A percentile compares a stretch with the other conserved stretches of the same genome.
Conservation (phyloP, 2,888 invertebrate genomes). For the Agonum fuliginosum region DNA sequence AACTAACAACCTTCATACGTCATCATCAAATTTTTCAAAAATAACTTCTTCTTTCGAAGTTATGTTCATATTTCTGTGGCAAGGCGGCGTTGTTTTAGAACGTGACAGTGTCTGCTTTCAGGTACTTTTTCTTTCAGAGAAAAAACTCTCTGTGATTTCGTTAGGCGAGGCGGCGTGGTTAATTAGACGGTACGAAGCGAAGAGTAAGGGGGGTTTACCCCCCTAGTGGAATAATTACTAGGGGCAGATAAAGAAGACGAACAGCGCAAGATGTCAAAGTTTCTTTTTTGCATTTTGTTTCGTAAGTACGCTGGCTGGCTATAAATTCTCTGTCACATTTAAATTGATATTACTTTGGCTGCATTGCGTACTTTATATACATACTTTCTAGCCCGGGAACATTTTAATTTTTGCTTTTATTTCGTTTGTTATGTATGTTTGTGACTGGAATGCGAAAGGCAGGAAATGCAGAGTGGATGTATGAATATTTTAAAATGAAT, state of each 20-base stretch:
- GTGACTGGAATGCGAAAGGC: background rate
- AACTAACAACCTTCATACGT: background rate
- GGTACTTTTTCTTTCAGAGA: constrained; percentile 20
- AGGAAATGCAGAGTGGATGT: background rate
- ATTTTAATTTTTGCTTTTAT: background rate
- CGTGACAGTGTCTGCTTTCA: background rate
- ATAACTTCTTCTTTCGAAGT: background rate
- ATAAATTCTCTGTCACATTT: constrained; percentile 58
- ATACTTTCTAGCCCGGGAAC: background rate
- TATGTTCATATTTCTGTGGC: background rate
- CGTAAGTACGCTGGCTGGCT: constrained; percentile 30
- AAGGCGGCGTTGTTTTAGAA: background rate
- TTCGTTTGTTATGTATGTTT: background rate
- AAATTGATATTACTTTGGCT: constrained; percentile 57
- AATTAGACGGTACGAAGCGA: constrained; percentile 28
- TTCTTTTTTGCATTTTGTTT: constrained; percentile 57
- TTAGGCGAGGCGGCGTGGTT: constrained; percentile 23
- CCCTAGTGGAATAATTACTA: constrained; percentile 55
- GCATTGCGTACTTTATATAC: constrained; percentile 17
- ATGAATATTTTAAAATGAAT: too few species aligned
- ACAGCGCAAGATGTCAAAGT: constrained; percentile 58
- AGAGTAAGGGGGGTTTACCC: background rate
- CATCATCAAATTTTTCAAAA: background rate
- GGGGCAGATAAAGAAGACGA: constrained; percentile 57
- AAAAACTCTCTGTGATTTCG: constrained; percentile 38